Base-by-base conservation (phyloP, 2,888 invertebrate genomes). In the Tenthredo notha region DNA sequence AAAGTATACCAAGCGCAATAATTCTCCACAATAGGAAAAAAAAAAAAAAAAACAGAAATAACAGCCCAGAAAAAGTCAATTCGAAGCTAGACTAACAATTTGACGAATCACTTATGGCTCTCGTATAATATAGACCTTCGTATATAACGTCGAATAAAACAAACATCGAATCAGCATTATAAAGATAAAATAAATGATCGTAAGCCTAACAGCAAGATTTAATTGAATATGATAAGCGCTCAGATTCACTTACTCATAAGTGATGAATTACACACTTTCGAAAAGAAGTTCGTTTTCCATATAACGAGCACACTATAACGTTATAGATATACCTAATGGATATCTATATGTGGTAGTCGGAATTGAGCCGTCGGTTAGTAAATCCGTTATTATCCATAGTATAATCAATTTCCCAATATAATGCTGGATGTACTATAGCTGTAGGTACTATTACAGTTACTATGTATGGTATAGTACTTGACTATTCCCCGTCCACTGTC, bases 381-480 rank as follows among this genome's bases (percentile, higher is more conserved):
- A 84, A 84, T 75, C 67, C 61, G 54, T 54, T 18, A 61, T 84
- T 58, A 84, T 77, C 75, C 25, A 25, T 70, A 83, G 86, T 86
- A 74, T 90, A 91, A 91, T 91, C 90, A 90, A 91, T 91, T 89
- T 90, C 86, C 86, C 87, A 86, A 86, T 87, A 89, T 90, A 90
- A 91, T 89, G 88, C 88, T 40, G 21, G 10, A 12, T 61, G 29
- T 77, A 54, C n/a, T 37, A 21, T 58, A 40, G 61, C 18, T 29
- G 61, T 40, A n/a, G 78, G 61, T 80, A 40, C 77, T 61, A 50
- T 61, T 61, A 58, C 40, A 61, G 9, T 40, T 40, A 12, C 61
- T 37, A 61, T 40, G 18, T 40, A 18, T 18, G n/a, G n/a, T 18
- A 12, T 12, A 18, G 77, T 77, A 50, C 77, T 77, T 77, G 50